These are phyloP conservation scores for Centroberyx gerrardi DNA, from an alignment of 2,797 vertebrate species.

Conservation along the genomic window DNA sequence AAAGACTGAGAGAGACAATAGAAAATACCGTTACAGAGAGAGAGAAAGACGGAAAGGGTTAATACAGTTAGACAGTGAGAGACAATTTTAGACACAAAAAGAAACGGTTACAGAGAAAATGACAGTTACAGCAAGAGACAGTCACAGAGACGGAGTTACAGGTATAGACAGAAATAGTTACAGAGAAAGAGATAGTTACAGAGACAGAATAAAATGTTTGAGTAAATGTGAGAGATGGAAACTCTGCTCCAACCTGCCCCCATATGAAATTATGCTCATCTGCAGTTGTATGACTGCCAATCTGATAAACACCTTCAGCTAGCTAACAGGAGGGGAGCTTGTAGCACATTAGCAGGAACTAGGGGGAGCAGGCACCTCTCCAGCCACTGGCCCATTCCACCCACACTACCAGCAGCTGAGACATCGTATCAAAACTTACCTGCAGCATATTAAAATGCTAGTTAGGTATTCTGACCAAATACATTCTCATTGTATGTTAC, in stretches of 20 bases:
- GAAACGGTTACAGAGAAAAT: neutral
- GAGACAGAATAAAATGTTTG: conserved; percentile 11
- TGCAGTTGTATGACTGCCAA: conserved; percentile 26
- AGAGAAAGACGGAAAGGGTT: no score
- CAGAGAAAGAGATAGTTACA: neutral
- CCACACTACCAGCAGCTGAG: conserved; percentile 12
- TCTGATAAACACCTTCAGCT: conserved; percentile 46
- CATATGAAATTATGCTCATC: conserved; percentile 2
- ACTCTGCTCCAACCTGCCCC: neutral
- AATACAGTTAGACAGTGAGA: neutral
- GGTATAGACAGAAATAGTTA: neutral
- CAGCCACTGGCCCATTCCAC: conserved; percentile 30
- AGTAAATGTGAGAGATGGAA: conserved; percentile 12
- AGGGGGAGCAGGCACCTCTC: conserved; percentile 1
- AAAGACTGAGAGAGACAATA: conserved; percentile 4
- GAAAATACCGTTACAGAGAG: no score
- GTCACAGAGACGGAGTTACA: neutral
- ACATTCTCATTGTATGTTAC: no score
- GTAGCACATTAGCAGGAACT: conserved; percentile 29
- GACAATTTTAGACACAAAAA: neutral
- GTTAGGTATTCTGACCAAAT: neutral
- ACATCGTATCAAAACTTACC: neutral
- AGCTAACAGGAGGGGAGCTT: conserved; percentile 36
- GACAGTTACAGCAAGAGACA: neutral
- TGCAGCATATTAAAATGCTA: neutral